Evolutionary conservation across 2,888 invertebrate species (phyloP), one percentile per base, ranked within the genome.

Genomic region (Philopedon plagiatum): DNA sequence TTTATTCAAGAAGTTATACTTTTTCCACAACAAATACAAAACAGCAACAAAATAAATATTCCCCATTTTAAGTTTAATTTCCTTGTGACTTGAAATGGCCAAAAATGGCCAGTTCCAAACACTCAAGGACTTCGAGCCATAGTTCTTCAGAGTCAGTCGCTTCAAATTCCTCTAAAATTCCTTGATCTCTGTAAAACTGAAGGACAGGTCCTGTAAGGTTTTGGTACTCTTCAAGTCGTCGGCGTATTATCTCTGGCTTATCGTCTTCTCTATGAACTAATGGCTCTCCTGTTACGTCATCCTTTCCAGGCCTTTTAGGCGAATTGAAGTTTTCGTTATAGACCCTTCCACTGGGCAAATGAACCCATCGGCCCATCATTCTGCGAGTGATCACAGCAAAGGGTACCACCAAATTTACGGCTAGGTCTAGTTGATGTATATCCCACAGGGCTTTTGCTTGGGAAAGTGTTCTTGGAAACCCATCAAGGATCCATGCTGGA

Each of bases 271-370:
- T 87, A 85, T 37, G 37, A 3, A 37, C n/a, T n/a, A 37, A n/a
- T 37, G 37, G 37, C 13, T 37, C 37, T n/a, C 37, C 37, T n/a
- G 37, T 37, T 49, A 62, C 32, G n/a, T 64, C 37, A n/a, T n/a
- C 39, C 69, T 86, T 85, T 86, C 91, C 91, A 76, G 90, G 87
- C 8, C 92, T 89, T 89, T 96, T 96, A 0, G 98, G 98, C 69
- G 95, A 94, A 83, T 96, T 97, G 84, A 97, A 99, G 66, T 95
- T 95, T 74, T 92, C 90, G 84, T 98, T 97, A 85, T 98, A 98
- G 5, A 97, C 94, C 83, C 98, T 88, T 4, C 98, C 98, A 80
- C 97, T 97, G 2, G 93, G 87, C 70, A 93, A 86, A 86, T 98
- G 99, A 39, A 97, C 90, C 96, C 96, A 98, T 71, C 99, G 90